Conservation (phyloP, 2,888 invertebrate species). For the Gerosis bhagava region DNA sequence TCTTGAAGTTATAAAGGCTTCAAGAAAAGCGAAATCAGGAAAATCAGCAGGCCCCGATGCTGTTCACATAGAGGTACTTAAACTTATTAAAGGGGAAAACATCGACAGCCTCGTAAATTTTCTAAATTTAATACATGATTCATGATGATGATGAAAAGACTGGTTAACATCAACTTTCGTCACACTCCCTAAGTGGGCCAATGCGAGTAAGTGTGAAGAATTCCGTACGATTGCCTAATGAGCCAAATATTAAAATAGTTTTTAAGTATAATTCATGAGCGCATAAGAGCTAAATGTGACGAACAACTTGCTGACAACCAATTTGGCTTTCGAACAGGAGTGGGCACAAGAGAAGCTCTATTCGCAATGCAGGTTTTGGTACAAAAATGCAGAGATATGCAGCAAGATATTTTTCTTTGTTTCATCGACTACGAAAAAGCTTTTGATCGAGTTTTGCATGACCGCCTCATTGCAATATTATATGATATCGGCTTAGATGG, state of each 20-base stretch:
- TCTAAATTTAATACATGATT: too few species aligned
- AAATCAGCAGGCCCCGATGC: conserved; percentile 19
- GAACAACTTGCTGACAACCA: conserved; percentile 25
- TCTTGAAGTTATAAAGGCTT: conserved; percentile 15
- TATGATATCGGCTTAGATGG: conserved; percentile 19
- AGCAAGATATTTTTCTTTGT: conserved; percentile 26
- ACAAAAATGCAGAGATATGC: conserved; percentile 30
- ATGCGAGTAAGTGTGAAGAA: conserved; percentile 24
- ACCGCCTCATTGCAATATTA: conserved; percentile 4
- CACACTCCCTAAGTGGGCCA: neutral
- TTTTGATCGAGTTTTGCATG: conserved; percentile 19
- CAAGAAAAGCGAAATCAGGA: conserved; percentile 24
- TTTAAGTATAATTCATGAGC: conserved; percentile 20
- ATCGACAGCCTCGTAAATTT: too few species aligned
- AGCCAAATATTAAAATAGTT: conserved; percentile 27
- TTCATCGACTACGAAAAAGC: conserved; percentile 29
- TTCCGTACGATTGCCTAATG: conserved; percentile 28
- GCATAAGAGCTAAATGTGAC: conserved; percentile 17
- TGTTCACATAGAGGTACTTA: conserved; percentile 17
- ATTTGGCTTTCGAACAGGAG: conserved; percentile 26
- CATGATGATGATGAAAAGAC: too few species aligned
- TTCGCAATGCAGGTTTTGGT: conserved; percentile 29
- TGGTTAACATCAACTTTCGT: conserved; percentile 20
- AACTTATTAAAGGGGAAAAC: too few species aligned
- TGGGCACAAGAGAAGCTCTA: conserved; percentile 28